Percentiles rank a stretch among this genome's conserved stretches.
These are phyloP conservation scores for Scytalopus superciliaris DNA, from an alignment of 2,113 vertebrate genomes.

Conservation along the genomic window DNA sequence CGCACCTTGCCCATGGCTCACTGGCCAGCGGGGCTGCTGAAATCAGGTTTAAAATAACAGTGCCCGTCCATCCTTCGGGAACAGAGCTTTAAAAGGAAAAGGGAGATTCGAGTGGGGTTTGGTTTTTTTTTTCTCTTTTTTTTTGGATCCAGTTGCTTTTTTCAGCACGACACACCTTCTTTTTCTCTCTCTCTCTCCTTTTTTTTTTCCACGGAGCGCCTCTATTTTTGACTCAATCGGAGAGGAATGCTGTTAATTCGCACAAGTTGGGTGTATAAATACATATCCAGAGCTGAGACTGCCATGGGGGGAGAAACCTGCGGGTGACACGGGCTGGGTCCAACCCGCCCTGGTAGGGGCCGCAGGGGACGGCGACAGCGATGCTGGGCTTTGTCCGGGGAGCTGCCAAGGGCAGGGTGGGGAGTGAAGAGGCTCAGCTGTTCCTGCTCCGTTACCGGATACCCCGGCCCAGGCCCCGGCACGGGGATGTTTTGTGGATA, in stretches of 20 bases:
- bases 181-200: background rate
- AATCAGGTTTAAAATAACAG: background rate
- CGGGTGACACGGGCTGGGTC: background rate
- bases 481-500: conserved; percentile 54
- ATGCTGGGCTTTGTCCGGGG: conserved; percentile 25
- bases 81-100: conserved; percentile 46
- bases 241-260: conserved; percentile 66
- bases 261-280: background rate
- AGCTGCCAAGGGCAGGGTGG: conserved; percentile 62
- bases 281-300: background rate
- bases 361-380: conserved; percentile 7
- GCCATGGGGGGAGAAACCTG: conserved; percentile 22
- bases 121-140: background rate
- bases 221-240: conserved; percentile 65
- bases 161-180: background rate
- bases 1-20: background rate
- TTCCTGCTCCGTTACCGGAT: conserved; percentile 35
- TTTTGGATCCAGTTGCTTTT: background rate
- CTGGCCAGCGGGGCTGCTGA: background rate
- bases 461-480: background rate
- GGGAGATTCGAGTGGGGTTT: background rate
- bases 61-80: background rate
- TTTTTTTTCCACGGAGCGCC: background rate
- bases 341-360: conserved; percentile 70
- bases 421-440: conserved; percentile 48